phyloP scores from a whole-genome alignment of 2,888 invertebrate species.

The Acholoe squamosa region DNA sequence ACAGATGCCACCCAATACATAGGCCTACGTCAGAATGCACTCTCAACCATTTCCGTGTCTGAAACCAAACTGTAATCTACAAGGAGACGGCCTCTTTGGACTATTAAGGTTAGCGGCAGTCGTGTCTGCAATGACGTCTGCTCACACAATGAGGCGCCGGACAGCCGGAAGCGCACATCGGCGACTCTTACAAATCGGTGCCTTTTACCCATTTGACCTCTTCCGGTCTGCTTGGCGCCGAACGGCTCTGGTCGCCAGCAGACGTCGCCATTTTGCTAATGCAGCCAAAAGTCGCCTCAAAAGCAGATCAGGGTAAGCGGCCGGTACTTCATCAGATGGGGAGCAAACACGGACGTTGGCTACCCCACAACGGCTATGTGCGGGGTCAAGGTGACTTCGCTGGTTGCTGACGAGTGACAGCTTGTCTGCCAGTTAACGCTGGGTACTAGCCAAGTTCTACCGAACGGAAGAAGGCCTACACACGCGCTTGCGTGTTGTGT shows the following conservation, averaged over 20 bases:
- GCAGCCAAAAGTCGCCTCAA: constrained; percentile 42
- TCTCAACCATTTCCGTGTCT: constrained; percentile 29
- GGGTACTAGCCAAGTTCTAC: neutral
- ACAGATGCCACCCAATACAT: too few relatives aligned
- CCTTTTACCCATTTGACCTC: neutral
- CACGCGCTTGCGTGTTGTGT: neutral
- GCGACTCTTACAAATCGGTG: constrained; percentile 51
- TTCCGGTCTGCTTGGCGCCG: constrained; percentile 27
- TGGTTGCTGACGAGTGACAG: constrained; percentile 31
- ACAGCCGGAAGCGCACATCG: constrained; percentile 28
- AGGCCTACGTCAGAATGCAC: neutral
- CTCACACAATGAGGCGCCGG: constrained; percentile 43
- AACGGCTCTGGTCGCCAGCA: neutral
- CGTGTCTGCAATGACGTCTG: constrained; percentile 43
- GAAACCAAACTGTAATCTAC: constrained; percentile 1
- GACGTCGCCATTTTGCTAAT: constrained; percentile 35
- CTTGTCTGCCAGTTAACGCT: neutral
- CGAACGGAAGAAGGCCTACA: neutral
- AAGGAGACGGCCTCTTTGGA: neutral
- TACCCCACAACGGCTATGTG: neutral
- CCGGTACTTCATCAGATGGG: constrained; percentile 26
- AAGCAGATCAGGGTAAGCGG: constrained; percentile 32
- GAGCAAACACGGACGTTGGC: neutral
- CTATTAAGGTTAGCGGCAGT: constrained; percentile 21
- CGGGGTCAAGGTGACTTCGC: constrained; percentile 1